Conservation (phyloP, 2,113 vertebrate species). For the Laticauda colubrina region DNA sequence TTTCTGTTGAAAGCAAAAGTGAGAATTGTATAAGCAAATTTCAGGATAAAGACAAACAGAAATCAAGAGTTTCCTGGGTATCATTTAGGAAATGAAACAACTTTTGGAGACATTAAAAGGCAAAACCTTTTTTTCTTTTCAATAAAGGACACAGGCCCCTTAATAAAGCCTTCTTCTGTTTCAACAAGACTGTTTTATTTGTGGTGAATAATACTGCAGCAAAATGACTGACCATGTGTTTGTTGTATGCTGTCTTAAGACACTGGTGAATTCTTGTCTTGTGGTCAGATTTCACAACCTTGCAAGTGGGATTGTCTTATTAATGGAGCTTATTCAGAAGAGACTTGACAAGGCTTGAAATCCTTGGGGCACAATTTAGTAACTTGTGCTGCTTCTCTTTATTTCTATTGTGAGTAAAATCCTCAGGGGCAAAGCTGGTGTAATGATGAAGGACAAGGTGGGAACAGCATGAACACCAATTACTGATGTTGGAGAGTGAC, state of each 20-base stretch:
- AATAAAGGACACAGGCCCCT: not conserved
- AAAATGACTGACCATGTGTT: not conserved
- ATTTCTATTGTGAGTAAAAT: not conserved
- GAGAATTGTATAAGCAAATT: no score
- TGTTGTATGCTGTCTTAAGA: conserved; percentile 13
- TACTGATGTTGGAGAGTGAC: not conserved
- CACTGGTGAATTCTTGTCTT: conserved; percentile 50
- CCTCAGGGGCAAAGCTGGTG: not conserved
- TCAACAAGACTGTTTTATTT: conserved; percentile 36
- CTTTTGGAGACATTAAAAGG: conserved; percentile 11
- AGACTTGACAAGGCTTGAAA: conserved; percentile 28
- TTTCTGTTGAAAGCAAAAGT: not conserved
- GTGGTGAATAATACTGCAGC: conserved; percentile 43
- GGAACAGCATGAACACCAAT: no score
- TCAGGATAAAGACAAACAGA: not conserved
- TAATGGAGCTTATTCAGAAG: conserved; percentile 26
- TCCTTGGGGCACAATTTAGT: not conserved
- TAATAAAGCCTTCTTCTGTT: conserved; percentile 32
- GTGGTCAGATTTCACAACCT: conserved; percentile 42
- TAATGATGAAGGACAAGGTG: not conserved
- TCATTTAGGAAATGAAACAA: not conserved
- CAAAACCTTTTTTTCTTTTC: conserved; percentile 42
- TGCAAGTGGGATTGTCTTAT: conserved; percentile 42
- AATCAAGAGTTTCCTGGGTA: not conserved
- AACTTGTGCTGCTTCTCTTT: not conserved